phyloP scores from a whole-genome alignment of 2,113 vertebrate genomes.

The Pedetes capensis region DNA sequence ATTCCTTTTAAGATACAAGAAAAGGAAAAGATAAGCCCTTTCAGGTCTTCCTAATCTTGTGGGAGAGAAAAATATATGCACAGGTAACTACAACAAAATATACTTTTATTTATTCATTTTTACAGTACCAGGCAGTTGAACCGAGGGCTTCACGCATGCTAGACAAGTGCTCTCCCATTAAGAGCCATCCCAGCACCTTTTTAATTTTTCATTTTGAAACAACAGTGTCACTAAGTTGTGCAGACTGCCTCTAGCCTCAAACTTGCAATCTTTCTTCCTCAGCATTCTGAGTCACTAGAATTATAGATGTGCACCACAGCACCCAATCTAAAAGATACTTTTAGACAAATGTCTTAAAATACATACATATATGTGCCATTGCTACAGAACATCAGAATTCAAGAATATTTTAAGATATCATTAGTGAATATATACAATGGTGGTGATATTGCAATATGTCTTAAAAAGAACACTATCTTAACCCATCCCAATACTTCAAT shows the following conservation, averaged over 20 bases:
- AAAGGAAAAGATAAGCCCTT: background rate
- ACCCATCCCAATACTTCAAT: background rate
- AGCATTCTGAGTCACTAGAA: too few species aligned
- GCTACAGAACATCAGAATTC: conserved; percentile 23
- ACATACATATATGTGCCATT: background rate
- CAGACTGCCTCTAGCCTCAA: too few species aligned
- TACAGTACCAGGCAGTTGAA: too few species aligned
- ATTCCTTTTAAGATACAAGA: background rate
- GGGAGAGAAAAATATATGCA: background rate
- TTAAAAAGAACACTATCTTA: background rate
- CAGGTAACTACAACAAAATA: background rate
- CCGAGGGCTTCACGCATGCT: too few species aligned
- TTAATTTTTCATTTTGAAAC: too few species aligned
- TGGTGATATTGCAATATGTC: background rate
- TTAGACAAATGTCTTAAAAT: background rate
- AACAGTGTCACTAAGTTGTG: too few species aligned
- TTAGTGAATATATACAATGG: background rate
- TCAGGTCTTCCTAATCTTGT: background rate
- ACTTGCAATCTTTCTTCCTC: too few species aligned
- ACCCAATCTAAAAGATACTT: background rate
- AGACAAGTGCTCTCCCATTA: too few species aligned
- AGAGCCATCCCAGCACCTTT: too few species aligned
- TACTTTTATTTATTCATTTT: too few species aligned
- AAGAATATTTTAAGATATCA: background rate
- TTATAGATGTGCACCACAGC: too few species aligned